Percentiles rank a stretch among this genome's conserved stretches.
Evolutionary conservation across 2,888 invertebrate genomes (phyloP).

Genomic region (Lepas anatifera): DNA sequence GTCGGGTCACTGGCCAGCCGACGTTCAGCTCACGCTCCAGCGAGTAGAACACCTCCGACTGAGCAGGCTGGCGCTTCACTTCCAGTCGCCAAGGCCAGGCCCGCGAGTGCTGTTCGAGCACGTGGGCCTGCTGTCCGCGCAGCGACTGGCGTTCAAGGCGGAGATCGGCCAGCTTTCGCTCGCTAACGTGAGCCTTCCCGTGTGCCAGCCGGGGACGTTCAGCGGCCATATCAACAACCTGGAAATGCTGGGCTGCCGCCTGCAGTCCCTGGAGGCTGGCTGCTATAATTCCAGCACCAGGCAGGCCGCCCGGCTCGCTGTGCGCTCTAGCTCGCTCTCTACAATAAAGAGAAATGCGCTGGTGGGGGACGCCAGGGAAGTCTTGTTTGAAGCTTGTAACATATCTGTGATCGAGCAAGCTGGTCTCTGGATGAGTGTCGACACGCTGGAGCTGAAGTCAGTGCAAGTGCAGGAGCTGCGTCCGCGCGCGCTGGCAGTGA

Average conservation of each 20-base stretch:
- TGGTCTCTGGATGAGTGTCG: not conserved
- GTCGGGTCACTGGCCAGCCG: not conserved
- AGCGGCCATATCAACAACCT: not conserved
- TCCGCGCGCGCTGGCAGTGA: not conserved
- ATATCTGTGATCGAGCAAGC: not conserved
- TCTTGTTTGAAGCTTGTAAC: not conserved
- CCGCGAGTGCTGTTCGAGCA: not conserved
- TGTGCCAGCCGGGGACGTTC: not conserved
- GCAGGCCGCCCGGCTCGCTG: not conserved
- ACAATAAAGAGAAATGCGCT: not conserved
- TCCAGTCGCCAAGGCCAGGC: not conserved
- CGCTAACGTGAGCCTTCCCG: not conserved
- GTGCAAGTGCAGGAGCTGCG: not conserved
- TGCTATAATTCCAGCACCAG: too few relatives aligned
- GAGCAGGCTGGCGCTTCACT: not conserved
- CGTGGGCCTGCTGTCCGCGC: not conserved
- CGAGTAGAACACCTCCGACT: not conserved
- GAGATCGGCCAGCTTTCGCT: not conserved
- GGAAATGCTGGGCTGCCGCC: not conserved
- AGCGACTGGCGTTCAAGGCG: not conserved
- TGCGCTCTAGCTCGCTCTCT: not conserved
- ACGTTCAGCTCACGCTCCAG: not conserved
- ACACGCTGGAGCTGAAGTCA: not conserved
- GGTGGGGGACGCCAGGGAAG: not conserved
- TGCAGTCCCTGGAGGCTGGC: not conserved